Base-by-base conservation (phyloP, 2,888 invertebrate genomes). In the Meiosimyza platycephala region DNA sequence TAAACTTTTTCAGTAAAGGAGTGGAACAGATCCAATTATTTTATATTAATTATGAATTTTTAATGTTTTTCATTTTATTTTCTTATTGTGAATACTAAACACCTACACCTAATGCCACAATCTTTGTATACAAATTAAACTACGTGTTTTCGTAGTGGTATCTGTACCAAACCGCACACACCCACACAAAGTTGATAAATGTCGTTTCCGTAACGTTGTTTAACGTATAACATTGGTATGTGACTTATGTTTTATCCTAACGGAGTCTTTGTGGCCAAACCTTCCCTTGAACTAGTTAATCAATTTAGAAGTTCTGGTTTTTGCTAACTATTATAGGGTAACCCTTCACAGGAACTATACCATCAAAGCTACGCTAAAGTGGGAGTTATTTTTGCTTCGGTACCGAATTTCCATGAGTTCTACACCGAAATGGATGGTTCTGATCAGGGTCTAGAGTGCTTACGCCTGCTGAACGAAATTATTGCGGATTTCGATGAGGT, bases 401-500 rank as follows among this genome's bases (percentile, higher is more conserved):
- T 97, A 84, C 95, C 96, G 81, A 97, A 96, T 89, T 97, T 96
- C 88, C 94, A 95, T 88, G 96, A 97, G 88, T 96, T 96, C 89
- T 96, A 96, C 88, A 95, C 94, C 85, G 96, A 96, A 89, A 90
- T 96, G 78, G 95, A 95, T 86, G 95, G 95, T 18, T 96, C 95
- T 85, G 95, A 95, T 88, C 95, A 96, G 88, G 96, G 96, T 2
- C 92, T 95, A 83, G 96, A 96, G 88, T 96, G 96, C 85, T 89
- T 97, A 72, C 88, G 96, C 75, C 89, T 96, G 76, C 90, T 97
- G 13, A 96, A 97, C 85, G 96, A 97, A 87, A 96, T 97, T 79
- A 96, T 97, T 71, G 95, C 95, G 1, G 96, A 96, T 88, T 97
- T 97, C 89, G 97, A 97, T 88, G 95, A 96, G 91, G 94, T 94